Base-by-base conservation (phyloP, 2,113 vertebrate species). In the Nerophis ophidion region DNA sequence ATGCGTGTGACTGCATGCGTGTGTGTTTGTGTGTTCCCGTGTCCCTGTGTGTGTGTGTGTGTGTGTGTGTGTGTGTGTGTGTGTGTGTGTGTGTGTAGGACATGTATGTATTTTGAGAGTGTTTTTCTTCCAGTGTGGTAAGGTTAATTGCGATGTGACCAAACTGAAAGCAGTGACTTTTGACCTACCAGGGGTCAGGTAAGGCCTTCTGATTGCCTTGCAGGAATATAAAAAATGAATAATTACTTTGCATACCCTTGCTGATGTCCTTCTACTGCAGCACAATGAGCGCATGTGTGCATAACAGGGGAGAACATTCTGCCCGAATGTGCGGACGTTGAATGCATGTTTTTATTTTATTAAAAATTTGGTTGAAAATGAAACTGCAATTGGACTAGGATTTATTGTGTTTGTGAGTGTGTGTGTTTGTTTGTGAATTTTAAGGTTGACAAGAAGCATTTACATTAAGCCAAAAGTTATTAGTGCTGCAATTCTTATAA, bases 71-170 rank as follows among this genome's bases (percentile, higher is more conserved):
- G n/a, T n/a, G n/a, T n/a, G n/a, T n/a, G n/a, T n/a, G n/a, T n/a
- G n/a, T n/a, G n/a, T n/a, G n/a, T n/a, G n/a, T 36, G 52, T 54
- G 52, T 38, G 53, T 55, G 42, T 33, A 9, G 1, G 40, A 26
- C 16, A 44, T 44, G 12, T 44, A 44, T 11, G 12, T 26, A 26
- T 26, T 26, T 26, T 26, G 26, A 3, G 56, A 8, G 56, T 36
- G 33, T 40, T 35, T 60, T 13, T 42, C 48, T 45, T 65, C 50
- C 50, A 44, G 60, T 58, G 70, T 49, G 57, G 58, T 44, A 44
- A 52, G 77, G 76, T 80, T 84, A 85, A 84, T 81, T 84, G 72
- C 75, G 78, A 67, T 57, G 60, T 81, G 80, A 81, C 74, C 72
- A 74, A 19, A 60, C 53, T 70, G 65, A 76, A 74, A 75, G 65